Evolutionary conservation across 2,113 vertebrate genomes (phyloP).

Genomic region (Fulmarus glacialis): DNA sequence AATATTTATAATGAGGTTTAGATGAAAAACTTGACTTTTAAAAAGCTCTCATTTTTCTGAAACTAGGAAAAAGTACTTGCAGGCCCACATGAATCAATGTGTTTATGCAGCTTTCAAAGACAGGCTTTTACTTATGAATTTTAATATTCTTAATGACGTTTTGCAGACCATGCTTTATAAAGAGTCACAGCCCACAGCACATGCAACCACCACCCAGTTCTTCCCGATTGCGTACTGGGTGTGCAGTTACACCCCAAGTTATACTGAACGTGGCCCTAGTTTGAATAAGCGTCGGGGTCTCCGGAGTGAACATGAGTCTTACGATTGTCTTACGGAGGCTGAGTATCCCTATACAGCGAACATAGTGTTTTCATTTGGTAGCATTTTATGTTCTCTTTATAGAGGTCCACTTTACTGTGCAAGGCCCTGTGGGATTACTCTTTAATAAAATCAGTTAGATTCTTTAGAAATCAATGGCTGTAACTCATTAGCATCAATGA

Average conservation of each 20-base stretch:
- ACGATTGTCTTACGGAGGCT: no score
- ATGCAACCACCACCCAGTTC: neutral
- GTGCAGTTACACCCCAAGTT: neutral
- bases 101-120: neutral
- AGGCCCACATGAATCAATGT: neutral
- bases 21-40: neutral
- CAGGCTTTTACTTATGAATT: neutral
- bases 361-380: accelerated
- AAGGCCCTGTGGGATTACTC: neutral
- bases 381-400: neutral
- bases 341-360: neutral
- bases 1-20: neutral
- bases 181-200: neutral
- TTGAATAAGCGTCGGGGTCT: neutral
- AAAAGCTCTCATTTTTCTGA: neutral
- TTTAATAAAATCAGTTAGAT: slow-evolving; percentile 15
- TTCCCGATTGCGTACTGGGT: neutral
- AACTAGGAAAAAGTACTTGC: neutral
- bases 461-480: neutral
- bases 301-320: neutral
- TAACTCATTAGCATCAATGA: neutral
- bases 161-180: neutral
- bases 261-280: neutral
- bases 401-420: neutral
- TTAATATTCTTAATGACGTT: neutral